Evolutionary conservation across 2,113 vertebrate genomes (phyloP), one percentile per base, ranked within the genome.

Genomic region (Coracopsis vasa): DNA sequence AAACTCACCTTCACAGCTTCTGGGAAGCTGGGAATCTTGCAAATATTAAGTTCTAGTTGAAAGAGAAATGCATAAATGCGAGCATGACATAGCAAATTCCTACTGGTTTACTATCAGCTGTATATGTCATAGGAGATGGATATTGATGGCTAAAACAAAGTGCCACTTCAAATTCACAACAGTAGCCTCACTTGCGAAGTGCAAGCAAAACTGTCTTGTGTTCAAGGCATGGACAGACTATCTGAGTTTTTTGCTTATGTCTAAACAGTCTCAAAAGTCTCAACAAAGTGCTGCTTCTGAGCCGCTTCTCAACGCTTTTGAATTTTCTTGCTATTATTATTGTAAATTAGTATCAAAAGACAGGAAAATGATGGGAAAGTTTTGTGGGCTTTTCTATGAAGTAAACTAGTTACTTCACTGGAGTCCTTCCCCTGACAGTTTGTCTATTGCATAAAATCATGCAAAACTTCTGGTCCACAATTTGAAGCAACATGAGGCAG

Each of bases 351-450:
- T n/a, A 78, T 53, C 17, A 72, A 81, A 83, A 79, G 64, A 78
- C 13, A 66, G 20, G 56, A 85, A 89, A 82, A 75, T 3, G 1
- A 45, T 41, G 6, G 31, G 60, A 95, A 97, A 93, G 9, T 77
- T 60, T 73, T 78, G n/a, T 61, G n/a, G 85, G 39, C 85, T 92
- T 94, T 97, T 92, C 84, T 69, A 85, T 83, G 75, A 97, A 96
- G 75, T 91, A 94, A 92, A 97, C 42, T 18, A 93, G 33, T 87
- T 81, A 79, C 88, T 94, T 66, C 41, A 70, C 4, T 62, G 54
- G 51, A 72, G 56, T 73, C 11, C 27, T 45, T 90, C 11, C 50
- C 33, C 35, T 25, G 12, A 70, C 24, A 79, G 10, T 11, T 56
- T 1, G 4, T 69, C 80, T 81, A 44, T 27, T 79, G n/a, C 41